phyloP scores from a whole-genome alignment of 2,113 vertebrate genomes.

The Lampris megalopsis region DNA sequence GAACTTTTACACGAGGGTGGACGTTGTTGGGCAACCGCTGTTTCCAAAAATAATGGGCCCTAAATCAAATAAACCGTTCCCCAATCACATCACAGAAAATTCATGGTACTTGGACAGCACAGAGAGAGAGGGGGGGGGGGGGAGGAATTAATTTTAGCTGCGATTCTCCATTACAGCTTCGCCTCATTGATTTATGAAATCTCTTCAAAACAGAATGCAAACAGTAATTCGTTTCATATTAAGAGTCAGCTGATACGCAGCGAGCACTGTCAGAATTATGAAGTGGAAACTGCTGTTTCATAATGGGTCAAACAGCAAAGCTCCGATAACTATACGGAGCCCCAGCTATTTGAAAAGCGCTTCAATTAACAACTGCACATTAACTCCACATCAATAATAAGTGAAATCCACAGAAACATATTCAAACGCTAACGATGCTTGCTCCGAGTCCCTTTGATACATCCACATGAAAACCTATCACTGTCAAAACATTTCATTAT shows the following conservation, averaged over 20 bases:
- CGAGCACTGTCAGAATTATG: conserved; percentile 12
- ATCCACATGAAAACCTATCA: too few relatives aligned
- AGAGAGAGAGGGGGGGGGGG: conserved; percentile 54
- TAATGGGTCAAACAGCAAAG: neutral
- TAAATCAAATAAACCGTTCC: conserved; percentile 63
- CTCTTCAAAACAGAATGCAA: conserved; percentile 1
- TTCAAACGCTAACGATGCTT: neutral
- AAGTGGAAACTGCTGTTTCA: neutral
- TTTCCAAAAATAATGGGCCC: conserved; percentile 54
- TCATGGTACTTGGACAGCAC: conserved; percentile 68
- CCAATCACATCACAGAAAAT: conserved; percentile 67
- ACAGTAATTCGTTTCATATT: conserved; percentile 2
- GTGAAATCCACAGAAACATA: neutral
- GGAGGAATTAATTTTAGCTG: conserved; percentile 41
- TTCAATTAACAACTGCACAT: neutral
- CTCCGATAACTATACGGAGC: neutral
- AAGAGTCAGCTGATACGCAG: conserved; percentile 5
- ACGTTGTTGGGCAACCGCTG: conserved; percentile 46
- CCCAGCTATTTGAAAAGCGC: neutral
- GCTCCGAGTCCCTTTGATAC: neutral
- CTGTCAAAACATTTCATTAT: too few relatives aligned
- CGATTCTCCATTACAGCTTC: conserved; percentile 51
- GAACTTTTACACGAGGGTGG: conserved; percentile 26
- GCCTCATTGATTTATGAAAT: conserved; percentile 44
- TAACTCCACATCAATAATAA: neutral